Base-by-base conservation (phyloP, 2,797 vertebrate species). In the Tinamus major region DNA sequence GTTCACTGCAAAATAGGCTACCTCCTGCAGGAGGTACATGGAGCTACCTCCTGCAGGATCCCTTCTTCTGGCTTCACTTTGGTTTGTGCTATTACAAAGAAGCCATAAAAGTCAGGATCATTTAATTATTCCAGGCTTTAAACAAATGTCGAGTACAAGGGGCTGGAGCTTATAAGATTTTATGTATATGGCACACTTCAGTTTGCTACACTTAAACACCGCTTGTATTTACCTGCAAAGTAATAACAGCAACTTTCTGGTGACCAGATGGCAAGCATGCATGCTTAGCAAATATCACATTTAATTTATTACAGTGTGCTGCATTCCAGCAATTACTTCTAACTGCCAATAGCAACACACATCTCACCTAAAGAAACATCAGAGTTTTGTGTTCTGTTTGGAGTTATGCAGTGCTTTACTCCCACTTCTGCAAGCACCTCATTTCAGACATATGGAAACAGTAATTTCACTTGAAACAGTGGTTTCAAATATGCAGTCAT, bases 271-370 rank as follows among this genome's bases (percentile, higher is more conserved):
- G 88, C 92, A 94, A 92, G 77, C 85, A 70, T 94, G 87, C 80
- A 77, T 64, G 58, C 92, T 90, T 96, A 94, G 87, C 93, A 97
- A 93, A 95, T 85, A 96, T 89, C 74, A 35, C 82, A n/a, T 67
- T 93, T 92, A 96, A 91, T 94, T 94, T 94, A 93, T 96, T 94
- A 83, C 91, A 85, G 53, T 8, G 48, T 80, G 81, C 75, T 72
- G 89, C 94, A 94, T 95, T 97, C 95, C 92, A 96, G 90, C 89
- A 95, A 93, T 96, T 93, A 93, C 81, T 96, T 71, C 64, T 85
- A 94, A 82, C 92, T 96, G 92, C 94, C 85, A 91, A 86, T 93
- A 93, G 80, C 85, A 94, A 93, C 92, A 93, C 80, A 86, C 91
- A 92, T 92, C 85, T 94, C 91, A 92, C 65, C 84, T 68, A 93